These are phyloP conservation scores for Agrypnia vestita DNA, from an alignment of 1,140 invertebrate species.

Conservation along the genomic window DNA sequence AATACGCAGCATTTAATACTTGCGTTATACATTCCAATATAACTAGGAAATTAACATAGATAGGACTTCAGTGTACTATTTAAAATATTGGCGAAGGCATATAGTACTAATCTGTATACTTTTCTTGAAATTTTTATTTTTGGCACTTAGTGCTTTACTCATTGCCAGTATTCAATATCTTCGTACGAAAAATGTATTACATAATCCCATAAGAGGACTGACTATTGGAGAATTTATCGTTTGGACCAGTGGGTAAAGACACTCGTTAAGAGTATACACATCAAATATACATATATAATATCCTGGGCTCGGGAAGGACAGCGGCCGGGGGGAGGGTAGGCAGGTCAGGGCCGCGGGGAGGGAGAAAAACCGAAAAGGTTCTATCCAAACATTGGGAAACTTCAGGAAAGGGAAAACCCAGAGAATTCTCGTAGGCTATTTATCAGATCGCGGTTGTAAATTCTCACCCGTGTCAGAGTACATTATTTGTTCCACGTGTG, in stretches of 20 bases:
- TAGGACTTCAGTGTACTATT: too few relatives aligned
- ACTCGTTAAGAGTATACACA: conserved; percentile 8
- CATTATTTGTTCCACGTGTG: conserved; percentile 16
- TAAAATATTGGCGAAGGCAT: too few relatives aligned
- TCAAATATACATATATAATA: conserved; percentile 10
- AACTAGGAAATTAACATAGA: too few relatives aligned
- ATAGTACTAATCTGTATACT: too few relatives aligned
- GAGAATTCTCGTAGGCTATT: conserved; percentile 10
- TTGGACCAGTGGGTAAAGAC: neutral
- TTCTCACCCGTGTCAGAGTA: neutral
- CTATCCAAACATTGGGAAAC: neutral
- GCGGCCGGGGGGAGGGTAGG: neutral
- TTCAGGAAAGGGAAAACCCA: neutral
- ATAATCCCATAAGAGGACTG: neutral
- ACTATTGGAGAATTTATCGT: neutral
- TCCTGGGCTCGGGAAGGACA: conserved; percentile 13
- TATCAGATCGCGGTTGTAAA: conserved; percentile 25
- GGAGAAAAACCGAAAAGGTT: neutral
- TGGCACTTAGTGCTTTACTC: too few relatives aligned
- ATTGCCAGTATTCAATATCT: too few relatives aligned
- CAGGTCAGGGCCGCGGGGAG: conserved; percentile 22
- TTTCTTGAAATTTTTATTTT: too few relatives aligned
- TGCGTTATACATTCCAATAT: too few relatives aligned
- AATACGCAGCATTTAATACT: too few relatives aligned
- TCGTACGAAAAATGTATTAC: too few relatives aligned